Percentiles rank a stretch among this genome's conserved stretches.
phyloP scores from a whole-genome alignment of 2,888 invertebrate species.

The Eupsilia transversa region DNA sequence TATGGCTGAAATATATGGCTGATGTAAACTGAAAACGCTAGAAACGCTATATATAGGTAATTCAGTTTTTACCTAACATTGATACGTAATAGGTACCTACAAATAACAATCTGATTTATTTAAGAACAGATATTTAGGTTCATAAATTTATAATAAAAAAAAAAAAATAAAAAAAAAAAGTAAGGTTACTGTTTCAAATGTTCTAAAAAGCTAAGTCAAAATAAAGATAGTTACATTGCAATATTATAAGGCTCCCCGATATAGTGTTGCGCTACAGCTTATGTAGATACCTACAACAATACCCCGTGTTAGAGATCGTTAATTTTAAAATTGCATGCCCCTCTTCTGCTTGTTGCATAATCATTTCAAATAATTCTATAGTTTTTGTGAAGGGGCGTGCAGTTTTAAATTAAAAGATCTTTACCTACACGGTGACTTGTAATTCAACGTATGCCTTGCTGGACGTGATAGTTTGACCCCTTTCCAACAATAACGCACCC shows the following conservation, averaged over 20 bases:
- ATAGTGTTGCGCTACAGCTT: slow-evolving; percentile 4
- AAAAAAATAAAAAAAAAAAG: no score
- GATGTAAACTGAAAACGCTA: background rate
- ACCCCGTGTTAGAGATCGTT: background rate
- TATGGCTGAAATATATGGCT: slow-evolving; percentile 19
- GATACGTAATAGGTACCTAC: background rate
- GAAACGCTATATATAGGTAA: background rate
- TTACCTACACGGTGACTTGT: background rate
- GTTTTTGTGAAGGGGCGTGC: no score
- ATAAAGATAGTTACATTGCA: background rate
- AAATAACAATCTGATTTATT: background rate
- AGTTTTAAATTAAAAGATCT: no score
- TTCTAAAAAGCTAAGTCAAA: background rate
- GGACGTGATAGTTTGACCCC: background rate
- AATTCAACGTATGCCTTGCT: background rate
- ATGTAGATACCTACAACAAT: background rate
- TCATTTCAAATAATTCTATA: no score
- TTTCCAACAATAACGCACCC: background rate
- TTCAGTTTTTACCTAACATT: background rate
- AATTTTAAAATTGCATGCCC: no score
- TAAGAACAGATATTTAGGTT: no score
- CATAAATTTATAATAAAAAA: no score
- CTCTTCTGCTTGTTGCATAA: no score
- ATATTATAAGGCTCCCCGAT: background rate
- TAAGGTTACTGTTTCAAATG: background rate